Evolutionary conservation across 2,113 vertebrate species (phyloP).

Genomic region (Isurus oxyrinchus): DNA sequence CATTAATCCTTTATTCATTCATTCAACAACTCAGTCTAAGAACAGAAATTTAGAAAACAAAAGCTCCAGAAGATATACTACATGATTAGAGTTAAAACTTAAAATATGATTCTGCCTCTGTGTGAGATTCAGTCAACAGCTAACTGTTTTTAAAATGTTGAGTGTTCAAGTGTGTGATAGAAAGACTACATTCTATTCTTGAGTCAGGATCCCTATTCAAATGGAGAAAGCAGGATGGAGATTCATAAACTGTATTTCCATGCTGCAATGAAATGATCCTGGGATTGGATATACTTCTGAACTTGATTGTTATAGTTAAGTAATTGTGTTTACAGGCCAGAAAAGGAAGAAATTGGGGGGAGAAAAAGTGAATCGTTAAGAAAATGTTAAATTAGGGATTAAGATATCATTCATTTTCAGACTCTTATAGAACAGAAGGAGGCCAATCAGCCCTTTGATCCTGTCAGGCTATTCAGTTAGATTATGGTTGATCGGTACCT

Average conservation of each 20-base stretch:
- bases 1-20: background rate
- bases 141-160: background rate
- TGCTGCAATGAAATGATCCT: too few relatives aligned
- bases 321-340: background rate
- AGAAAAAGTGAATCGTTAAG: background rate
- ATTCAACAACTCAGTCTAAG: background rate
- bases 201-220: background rate
- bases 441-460: too few relatives aligned
- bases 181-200: background rate
- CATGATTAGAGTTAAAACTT: background rate
- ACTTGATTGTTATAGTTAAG: background rate
- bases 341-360: background rate
- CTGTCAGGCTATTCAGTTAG: too few relatives aligned
- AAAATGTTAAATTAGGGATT: background rate
- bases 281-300: conserved; percentile 1
- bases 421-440: background rate
- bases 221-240: background rate
- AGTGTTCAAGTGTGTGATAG: background rate
- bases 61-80: background rate
- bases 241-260: background rate
- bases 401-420: background rate
- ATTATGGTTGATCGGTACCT: too few relatives aligned
- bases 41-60: background rate
- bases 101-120: background rate
- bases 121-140: background rate